Evolutionary conservation across 2,888 invertebrate genomes (phyloP).

Genomic region (Macrosiphum euphorbiae): DNA sequence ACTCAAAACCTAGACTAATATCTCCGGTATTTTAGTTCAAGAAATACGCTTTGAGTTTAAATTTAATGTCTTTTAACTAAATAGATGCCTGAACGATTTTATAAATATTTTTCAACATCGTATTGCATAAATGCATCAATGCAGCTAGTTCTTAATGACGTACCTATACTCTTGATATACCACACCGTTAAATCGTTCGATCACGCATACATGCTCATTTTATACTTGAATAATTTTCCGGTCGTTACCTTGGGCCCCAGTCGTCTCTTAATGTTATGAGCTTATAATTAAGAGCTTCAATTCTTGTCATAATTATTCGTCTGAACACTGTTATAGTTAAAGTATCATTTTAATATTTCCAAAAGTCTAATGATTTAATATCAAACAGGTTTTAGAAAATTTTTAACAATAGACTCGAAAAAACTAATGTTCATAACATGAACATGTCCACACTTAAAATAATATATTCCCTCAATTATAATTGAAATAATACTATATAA

Average conservation of each 20-base stretch:
- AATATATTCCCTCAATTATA: too few relatives aligned
- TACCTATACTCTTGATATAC: not conserved
- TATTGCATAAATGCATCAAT: too few relatives aligned
- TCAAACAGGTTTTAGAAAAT: too few relatives aligned
- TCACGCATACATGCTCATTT: not conserved
- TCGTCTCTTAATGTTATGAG: not conserved
- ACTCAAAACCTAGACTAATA: too few relatives aligned
- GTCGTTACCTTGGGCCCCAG: not conserved
- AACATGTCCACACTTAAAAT: too few relatives aligned
- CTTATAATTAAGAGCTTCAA: constrained; percentile 16
- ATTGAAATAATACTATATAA: not conserved
- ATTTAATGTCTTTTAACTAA: too few relatives aligned
- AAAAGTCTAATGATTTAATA: not conserved
- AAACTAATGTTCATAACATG: too few relatives aligned
- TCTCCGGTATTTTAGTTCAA: too few relatives aligned
- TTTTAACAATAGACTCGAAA: too few relatives aligned
- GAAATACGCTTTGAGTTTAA: too few relatives aligned
- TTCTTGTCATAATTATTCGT: not conserved
- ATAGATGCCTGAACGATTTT: too few relatives aligned
- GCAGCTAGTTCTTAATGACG: not conserved
- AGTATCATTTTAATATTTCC: not conserved
- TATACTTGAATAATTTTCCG: constrained; percentile 7
- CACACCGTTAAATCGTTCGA: not conserved
- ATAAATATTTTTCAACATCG: too few relatives aligned
- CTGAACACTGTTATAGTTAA: not conserved